Conservation (phyloP, 2,888 invertebrate species). For the Neuroscelio doddi region DNA sequence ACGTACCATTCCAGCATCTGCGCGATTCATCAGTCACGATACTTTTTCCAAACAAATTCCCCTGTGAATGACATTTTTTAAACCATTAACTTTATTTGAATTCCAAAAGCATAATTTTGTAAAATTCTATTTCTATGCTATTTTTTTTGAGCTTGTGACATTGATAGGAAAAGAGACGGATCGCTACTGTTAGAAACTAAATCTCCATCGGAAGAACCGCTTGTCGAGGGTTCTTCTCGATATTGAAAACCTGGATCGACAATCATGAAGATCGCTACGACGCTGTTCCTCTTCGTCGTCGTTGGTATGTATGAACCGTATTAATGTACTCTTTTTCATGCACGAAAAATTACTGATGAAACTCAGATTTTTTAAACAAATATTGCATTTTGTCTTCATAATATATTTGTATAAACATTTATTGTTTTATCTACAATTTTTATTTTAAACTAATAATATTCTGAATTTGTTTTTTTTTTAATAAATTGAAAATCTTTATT, state of each 20-base stretch:
- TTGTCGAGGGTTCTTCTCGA: slow-evolving; percentile 24
- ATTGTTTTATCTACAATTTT: too few species aligned
- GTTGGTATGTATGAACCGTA: slow-evolving; percentile 60
- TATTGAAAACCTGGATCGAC: slow-evolving; percentile 37
- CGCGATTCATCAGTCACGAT: too few species aligned
- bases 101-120: too few species aligned
- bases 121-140: slow-evolving; percentile 6
- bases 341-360: too few species aligned
- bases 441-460: too few species aligned
- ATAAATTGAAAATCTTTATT: too few species aligned
- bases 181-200: neutral
- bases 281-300: slow-evolving; percentile 63
- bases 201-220: slow-evolving; percentile 1
- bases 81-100: too few species aligned
- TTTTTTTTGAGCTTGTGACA: slow-evolving; percentile 2
- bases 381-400: too few species aligned
- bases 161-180: neutral
- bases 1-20: slow-evolving; percentile 38
- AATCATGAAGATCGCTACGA: slow-evolving; percentile 65
- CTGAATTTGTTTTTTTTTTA: slow-evolving; percentile 3
- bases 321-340: neutral
- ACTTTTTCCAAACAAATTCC: slow-evolving; percentile 1
- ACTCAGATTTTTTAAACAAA: too few species aligned
- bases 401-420: too few species aligned
- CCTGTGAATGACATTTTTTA: too few species aligned